Conservation (phyloP, 2,797 vertebrate genomes). For the Potorous gilbertii region DNA sequence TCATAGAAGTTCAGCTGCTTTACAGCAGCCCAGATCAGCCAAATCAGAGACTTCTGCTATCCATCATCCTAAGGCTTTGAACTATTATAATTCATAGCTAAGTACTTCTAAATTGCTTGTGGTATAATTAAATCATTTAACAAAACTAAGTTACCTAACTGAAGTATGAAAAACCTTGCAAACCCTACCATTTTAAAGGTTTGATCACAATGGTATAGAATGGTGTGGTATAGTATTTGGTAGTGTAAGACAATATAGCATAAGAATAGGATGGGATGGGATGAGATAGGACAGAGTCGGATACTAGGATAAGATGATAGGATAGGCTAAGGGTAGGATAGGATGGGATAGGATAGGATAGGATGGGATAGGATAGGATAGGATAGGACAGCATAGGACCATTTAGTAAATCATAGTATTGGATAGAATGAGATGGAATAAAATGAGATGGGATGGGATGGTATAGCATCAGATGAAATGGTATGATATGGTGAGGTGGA, state of each 20-base stretch:
- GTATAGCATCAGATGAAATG: neutral
- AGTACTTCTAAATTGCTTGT: neutral
- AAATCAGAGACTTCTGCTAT: neutral
- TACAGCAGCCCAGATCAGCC: neutral
- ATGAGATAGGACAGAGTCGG: neutral
- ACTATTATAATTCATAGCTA: constrained; percentile 8
- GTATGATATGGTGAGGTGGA: neutral
- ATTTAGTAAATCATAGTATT: neutral
- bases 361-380: neutral
- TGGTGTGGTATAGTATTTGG: neutral
- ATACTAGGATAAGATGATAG: neutral
- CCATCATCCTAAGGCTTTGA: constrained; percentile 19
- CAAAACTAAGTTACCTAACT: neutral
- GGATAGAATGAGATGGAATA: neutral
- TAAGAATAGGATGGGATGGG: neutral
- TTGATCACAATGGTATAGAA: neutral
- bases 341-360: neutral
- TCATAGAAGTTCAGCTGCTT: constrained; percentile 14
- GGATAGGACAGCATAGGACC: neutral
- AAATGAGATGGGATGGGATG: neutral
- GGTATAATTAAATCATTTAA: neutral
- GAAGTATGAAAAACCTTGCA: neutral
- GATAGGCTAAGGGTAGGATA: neutral
- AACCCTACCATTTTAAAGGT: neutral
- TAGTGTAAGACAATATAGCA: neutral